Evolutionary conservation across 1,140 invertebrate species (phyloP).

Genomic region (Drosophila miranda): DNA sequence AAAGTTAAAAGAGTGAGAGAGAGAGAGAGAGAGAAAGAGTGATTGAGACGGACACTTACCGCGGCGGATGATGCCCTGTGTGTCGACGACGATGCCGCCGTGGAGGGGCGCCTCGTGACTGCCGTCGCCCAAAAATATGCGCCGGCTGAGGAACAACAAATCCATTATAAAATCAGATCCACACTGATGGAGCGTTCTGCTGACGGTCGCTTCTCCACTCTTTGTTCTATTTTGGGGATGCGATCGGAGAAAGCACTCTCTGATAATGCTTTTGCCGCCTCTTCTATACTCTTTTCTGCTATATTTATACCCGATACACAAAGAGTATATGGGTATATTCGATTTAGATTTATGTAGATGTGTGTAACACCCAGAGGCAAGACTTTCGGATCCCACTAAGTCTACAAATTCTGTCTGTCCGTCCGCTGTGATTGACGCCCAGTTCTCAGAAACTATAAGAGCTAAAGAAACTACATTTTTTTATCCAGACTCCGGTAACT

Average conservation of each 20-base stretch:
- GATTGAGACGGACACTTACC: slow-evolving; percentile 21
- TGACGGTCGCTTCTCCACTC: neutral
- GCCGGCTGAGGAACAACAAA: slow-evolving; percentile 76
- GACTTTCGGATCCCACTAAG: too few species aligned
- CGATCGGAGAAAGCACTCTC: slow-evolving; percentile 8
- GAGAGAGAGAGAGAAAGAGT: neutral
- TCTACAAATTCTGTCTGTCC: too few species aligned
- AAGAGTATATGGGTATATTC: too few species aligned
- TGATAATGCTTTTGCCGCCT: too few species aligned
- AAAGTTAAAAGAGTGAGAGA: neutral
- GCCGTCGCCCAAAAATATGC: slow-evolving; percentile 71
- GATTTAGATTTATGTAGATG: too few species aligned
- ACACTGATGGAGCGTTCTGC: slow-evolving; percentile 22
- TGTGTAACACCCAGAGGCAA: too few species aligned
- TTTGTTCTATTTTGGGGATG: slow-evolving; percentile 32
- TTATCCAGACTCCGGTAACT: too few species aligned
- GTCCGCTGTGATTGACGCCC: too few species aligned
- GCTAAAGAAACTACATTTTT: too few species aligned
- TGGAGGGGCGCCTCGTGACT: slow-evolving; percentile 50
- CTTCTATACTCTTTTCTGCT: too few species aligned
- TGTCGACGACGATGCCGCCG: slow-evolving; percentile 78
- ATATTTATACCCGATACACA: too few species aligned
- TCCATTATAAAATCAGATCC: slow-evolving; percentile 56
- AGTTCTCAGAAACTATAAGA: too few species aligned
- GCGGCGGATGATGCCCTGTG: slow-evolving; percentile 68